These are phyloP conservation scores for Acromyrmex heyeri DNA, from an alignment of 1,140 invertebrate genomes.

Conservation along the genomic window DNA sequence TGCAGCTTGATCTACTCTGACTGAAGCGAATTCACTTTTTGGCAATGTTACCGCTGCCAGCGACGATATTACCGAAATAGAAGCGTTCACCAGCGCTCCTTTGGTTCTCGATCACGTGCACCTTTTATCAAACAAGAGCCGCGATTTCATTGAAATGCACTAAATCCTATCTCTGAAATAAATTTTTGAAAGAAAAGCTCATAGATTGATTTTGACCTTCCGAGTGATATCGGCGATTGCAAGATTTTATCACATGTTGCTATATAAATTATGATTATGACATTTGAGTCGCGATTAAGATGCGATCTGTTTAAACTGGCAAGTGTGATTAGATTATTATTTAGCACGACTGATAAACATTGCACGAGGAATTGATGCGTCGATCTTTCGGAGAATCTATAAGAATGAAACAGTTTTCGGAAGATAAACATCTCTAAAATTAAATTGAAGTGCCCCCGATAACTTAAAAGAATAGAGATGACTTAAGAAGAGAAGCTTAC, in stretches of 20 bases:
- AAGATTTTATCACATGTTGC: background rate
- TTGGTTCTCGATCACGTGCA: constrained; percentile 9
- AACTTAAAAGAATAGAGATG: background rate
- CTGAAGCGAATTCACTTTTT: constrained; percentile 45
- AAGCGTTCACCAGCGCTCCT: constrained; percentile 4
- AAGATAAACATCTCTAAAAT: constrained; percentile 19
- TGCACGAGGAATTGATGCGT: background rate
- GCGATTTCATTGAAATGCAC: background rate
- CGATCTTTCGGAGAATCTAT: background rate
- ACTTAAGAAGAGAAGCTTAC: background rate
- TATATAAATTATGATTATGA: background rate
- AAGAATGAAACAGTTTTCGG: background rate
- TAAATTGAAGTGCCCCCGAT: background rate
- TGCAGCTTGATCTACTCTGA: constrained; percentile 15
- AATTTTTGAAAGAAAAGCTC: background rate
- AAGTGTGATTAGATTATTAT: constrained; percentile 22
- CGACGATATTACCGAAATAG: constrained; percentile 50
- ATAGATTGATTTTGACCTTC: background rate
- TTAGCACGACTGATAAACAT: background rate
- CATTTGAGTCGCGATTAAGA: background rate
- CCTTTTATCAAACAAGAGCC: constrained; percentile 12
- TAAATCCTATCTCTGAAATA: background rate
- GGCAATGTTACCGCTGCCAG: constrained; percentile 29
- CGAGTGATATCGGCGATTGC: background rate
- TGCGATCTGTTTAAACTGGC: background rate